Conservation (phyloP, 1,140 invertebrate genomes). For the Paraescarpia echinospica region DNA sequence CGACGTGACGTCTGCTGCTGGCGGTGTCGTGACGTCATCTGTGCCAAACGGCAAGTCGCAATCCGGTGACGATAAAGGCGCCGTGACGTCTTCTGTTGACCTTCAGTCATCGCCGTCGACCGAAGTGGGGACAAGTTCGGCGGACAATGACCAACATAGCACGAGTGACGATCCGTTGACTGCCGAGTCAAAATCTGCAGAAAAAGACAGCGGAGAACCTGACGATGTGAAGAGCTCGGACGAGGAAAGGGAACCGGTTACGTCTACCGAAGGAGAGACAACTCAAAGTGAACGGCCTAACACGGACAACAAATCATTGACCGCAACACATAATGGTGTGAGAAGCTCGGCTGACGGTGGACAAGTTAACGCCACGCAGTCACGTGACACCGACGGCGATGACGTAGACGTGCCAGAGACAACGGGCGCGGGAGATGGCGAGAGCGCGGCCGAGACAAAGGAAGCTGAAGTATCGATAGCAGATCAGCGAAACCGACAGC, state of each 20-base stretch:
- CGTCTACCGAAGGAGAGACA: neutral
- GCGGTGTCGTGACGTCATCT: neutral
- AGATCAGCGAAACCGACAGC: neutral
- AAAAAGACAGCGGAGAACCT: neutral
- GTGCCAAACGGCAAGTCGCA: neutral
- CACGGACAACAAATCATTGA: neutral
- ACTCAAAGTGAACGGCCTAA: neutral
- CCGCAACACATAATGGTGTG: neutral
- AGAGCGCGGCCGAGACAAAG: neutral
- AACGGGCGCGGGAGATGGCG: neutral
- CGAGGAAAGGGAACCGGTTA: neutral
- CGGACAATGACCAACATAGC: neutral
- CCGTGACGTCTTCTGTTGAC: neutral
- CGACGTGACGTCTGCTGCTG: neutral
- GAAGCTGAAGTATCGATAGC: neutral
- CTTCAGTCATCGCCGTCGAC: neutral
- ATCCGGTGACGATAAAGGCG: neutral
- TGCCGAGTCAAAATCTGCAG: neutral
- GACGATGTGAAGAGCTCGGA: neutral
- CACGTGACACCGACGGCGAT: neutral
- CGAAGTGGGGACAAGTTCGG: neutral
- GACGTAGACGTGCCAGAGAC: neutral
- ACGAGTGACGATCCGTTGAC: neutral
- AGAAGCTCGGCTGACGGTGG: neutral
- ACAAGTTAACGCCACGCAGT: neutral